Evolutionary conservation across 2,113 vertebrate genomes (phyloP).

Genomic region (Caloenas nicobarica): DNA sequence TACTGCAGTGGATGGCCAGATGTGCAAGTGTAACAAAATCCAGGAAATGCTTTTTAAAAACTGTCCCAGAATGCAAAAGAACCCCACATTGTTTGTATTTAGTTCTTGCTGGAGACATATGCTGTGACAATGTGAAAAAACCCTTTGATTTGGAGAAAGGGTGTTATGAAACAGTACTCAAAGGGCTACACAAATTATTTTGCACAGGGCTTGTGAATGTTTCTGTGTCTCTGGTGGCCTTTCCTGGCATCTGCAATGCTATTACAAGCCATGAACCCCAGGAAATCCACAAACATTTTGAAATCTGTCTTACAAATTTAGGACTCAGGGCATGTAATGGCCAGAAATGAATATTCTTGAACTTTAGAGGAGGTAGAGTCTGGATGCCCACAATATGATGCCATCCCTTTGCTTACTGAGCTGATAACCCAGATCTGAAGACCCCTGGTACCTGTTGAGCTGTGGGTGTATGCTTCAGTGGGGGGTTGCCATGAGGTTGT

Average conservation of each 20-base stretch:
- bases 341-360: background rate
- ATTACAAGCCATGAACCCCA: background rate
- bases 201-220: background rate
- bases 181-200: background rate
- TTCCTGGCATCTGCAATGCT: background rate
- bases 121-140: background rate
- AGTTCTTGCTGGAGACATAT: background rate
- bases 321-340: background rate
- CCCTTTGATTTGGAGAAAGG: background rate
- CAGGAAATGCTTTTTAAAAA: background rate
- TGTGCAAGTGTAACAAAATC: background rate
- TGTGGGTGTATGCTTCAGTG: background rate
- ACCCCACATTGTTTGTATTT: background rate
- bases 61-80: background rate
- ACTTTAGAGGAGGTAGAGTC: background rate
- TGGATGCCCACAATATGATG: rapidly evolving
- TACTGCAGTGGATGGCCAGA: background rate
- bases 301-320: background rate
- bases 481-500: background rate
- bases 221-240: background rate
- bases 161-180: background rate
- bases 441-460: background rate
- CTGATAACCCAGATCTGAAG: background rate
- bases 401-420: background rate
- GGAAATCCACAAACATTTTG: background rate